Evolutionary conservation across 1,140 invertebrate species (phyloP), one percentile per base, ranked within the genome.

Genomic region (Drosophila leontia): DNA sequence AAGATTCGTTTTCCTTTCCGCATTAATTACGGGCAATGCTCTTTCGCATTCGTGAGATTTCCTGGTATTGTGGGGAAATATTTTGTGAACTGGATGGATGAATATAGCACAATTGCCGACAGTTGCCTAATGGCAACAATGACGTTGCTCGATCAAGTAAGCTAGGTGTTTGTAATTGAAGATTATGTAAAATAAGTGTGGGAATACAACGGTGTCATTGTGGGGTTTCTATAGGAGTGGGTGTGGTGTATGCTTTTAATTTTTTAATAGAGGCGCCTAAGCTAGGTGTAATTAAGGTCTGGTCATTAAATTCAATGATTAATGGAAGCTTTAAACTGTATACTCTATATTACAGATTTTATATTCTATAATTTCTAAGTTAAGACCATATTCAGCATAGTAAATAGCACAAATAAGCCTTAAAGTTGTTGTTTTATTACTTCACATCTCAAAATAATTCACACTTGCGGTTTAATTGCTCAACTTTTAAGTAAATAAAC

Each of bases 61-160:
- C 84, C 83, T 88, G 71, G 59, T 62, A 88, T 80, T 87, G 80
- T 84, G 58, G 60, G 23, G 48, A 64, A 78, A 71, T 56, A 50
- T 44, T 65, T 59, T 50, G 42, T 42, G 19, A 48, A 32, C 19
- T 45, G 44, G 7, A 56, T 23, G 44, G 7, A 56, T 23, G 44
- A 42, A 44, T 53, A 51, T 68, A 45, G 34, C 64, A 37, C 26
- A 29, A 26, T 50, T 60, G 26, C 60, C 44, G 19, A 29, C 56
- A 75, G 51, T 79, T 76, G 64, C 68, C 55, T 71, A 79, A 82
- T 75, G 48, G 64, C 82, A 34, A 34, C 45, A 53, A 84, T 84
- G 82, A 85, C 74, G 71, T n/a, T 57, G 71, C 59, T 58, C 56
- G 47, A 67, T 72, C 48, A 53, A 44, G n/a, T 62, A 50, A 69